Base-by-base conservation (phyloP, 2,888 invertebrate genomes). In the Nowickia ferox region DNA sequence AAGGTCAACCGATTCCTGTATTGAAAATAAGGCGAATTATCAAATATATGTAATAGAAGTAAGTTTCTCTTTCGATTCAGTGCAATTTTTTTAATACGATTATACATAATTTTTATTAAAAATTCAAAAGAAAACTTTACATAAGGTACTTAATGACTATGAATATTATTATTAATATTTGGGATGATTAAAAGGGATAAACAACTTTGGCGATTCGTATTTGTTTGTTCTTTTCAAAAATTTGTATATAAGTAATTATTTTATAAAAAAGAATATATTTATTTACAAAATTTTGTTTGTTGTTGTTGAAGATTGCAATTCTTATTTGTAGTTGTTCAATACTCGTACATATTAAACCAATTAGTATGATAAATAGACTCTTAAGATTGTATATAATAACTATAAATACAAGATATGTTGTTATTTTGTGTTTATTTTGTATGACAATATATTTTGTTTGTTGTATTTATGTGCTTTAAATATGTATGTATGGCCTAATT, bases 131-230 rank as follows among this genome's bases (percentile, higher is more conserved):
- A 72, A 77, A 65, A 66, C 65, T 86, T 86, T 79, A 83, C 71
- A 83, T 71, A 86, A 86, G 86, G 86, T 83, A 86, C 86, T 86
- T 86, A 86, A 86, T 83, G 86, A 86, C 86, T 86, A 86, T 86
- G 86, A 76, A 72, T 66, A 66, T 38, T 83, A 80, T 84, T 80
- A 76, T 79, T 86, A 83, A 86, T 86, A 86, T 83, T 86, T 86
- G 86, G 86, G 83, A 83, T 86, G 75, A 80, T 85, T 85, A 65
- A 84, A 57, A 61, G 86, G 81, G 72, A 57, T 80, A 86, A 86
- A 83, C 86, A 86, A 86, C 86, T 86, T 86, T 86, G 86, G 86
- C 76, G 83, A 80, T 86, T 83, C 61, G 53, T 79, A 65, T 72
- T 51, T 75, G 44, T 79, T 48, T 48, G 17, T 84, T 38, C 1